These are phyloP conservation scores for Vesta saturnalis DNA, from an alignment of 2,888 invertebrate species.

Conservation along the genomic window DNA sequence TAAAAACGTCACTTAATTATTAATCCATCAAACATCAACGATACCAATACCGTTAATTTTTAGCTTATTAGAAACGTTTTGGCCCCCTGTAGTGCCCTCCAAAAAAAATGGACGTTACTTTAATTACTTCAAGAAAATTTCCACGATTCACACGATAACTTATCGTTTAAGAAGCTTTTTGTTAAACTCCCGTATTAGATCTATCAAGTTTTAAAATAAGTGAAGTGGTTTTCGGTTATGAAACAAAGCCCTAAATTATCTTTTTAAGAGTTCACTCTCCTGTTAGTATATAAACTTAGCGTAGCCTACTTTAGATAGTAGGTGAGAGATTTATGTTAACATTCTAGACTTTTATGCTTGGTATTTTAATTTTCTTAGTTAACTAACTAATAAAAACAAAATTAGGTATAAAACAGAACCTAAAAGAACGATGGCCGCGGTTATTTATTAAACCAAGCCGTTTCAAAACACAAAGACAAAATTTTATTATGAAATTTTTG, in stretches of 20 bases:
- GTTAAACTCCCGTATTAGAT: conserved; percentile 17
- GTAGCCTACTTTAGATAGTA: conserved; percentile 19
- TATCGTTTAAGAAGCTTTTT: conserved; percentile 1
- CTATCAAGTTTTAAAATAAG: conserved; percentile 1
- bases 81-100: conserved; percentile 11
- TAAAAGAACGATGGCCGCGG: neutral
- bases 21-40: neutral
- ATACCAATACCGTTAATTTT: conserved; percentile 12
- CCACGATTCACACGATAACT: conserved; percentile 4
- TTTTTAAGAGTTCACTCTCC: conserved; percentile 8
- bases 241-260: conserved; percentile 15
- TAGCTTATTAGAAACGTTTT: conserved; percentile 7
- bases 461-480: conserved; percentile 2
- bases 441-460: neutral
- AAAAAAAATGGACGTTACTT: conserved; percentile 7
- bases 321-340: conserved; percentile 21
- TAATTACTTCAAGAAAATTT: conserved; percentile 19
- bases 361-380: conserved; percentile 19
- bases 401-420: conserved; percentile 13
- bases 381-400: conserved; percentile 6
- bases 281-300: neutral
- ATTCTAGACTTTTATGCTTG: conserved; percentile 7
- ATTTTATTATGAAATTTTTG: no score
- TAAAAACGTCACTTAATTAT: neutral
- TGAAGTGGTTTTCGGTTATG: neutral